Evolutionary conservation across 2,888 invertebrate species (phyloP).

Genomic region (Adelphocoris suturalis): DNA sequence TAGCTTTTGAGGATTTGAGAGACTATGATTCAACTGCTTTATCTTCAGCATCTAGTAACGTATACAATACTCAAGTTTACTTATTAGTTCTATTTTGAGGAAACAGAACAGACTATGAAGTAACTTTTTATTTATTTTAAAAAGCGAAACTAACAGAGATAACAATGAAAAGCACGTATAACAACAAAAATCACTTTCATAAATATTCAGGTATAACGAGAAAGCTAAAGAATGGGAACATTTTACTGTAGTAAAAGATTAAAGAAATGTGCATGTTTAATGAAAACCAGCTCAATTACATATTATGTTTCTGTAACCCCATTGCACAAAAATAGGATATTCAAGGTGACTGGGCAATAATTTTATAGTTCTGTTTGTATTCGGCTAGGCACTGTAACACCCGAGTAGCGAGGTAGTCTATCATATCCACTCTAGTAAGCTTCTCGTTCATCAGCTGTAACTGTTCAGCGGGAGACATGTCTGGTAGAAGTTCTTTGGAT

Average conservation of each 20-base stretch:
- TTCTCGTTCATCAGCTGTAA: slow-evolving; percentile 52
- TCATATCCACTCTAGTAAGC: slow-evolving; percentile 51
- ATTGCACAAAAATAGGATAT: background rate
- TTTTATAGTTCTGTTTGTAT: slow-evolving; percentile 41
- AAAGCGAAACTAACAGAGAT: too few relatives aligned
- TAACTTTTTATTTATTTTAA: too few relatives aligned
- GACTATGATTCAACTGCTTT: too few relatives aligned
- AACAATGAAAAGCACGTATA: too few relatives aligned
- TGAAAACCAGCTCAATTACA: background rate
- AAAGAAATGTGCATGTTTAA: background rate
- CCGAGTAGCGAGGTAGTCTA: slow-evolving; percentile 41
- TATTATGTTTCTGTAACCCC: too few relatives aligned
- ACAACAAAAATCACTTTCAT: too few relatives aligned
- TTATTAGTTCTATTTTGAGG: too few relatives aligned
- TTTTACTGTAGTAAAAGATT: background rate
- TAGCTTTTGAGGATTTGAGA: too few relatives aligned
- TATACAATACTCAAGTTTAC: too few relatives aligned
- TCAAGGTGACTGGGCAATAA: background rate
- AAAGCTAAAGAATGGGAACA: background rate
- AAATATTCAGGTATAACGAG: background rate
- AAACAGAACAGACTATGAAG: too few relatives aligned
- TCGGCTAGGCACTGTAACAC: slow-evolving; percentile 51
- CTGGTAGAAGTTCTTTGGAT: slow-evolving; percentile 28
- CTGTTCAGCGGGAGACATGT: slow-evolving; percentile 46
- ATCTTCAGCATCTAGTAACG: too few relatives aligned